Base-by-base conservation (phyloP, 2,888 invertebrate species). In the Euspilapteryx auroguttella region DNA sequence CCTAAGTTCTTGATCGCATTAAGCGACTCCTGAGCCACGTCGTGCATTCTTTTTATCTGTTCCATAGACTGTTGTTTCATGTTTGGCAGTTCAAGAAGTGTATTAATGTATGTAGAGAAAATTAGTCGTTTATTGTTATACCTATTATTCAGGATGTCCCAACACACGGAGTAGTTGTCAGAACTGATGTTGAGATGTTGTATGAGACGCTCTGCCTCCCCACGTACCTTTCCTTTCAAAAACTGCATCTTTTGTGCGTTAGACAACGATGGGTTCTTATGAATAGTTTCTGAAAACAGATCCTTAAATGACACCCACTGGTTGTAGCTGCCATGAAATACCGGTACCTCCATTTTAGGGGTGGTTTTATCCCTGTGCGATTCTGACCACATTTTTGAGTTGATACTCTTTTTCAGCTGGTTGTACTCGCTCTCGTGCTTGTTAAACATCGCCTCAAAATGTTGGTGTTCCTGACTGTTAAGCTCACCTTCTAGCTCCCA, bases 1-100 rank as follows among this genome's bases (percentile, higher is more conserved):
- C 34, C 40, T 4, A 40, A 17, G n/a, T 37, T 37, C 13, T 37
- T 40, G 3, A 42, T 37, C 1, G 36, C 38, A 14, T 44, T 37
- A 2, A 41, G 23, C 14, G 36, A 33, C 25, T 39, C 37, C 3
- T 10, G 14, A 2, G 34, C 27, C 1, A 23, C 26, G 21, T 40
- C 40, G 25, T 41, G 37, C 2, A 40, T 20, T 12, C 21, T 20
- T 25, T 41, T 41, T 8, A 41, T 31, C 1, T 23, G 21, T 8
- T 6, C 10, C 12, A 28, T 3, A 14, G 37, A 32, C 13, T 28
- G 32, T 11, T 38, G 37, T 21, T 38, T 34, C 10, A 30, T 29
- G 1, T n/a, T 25, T 6, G 40, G 37, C 3, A 36, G 12, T n/a
- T 21, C 33, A 14, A 39, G 17, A 4, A 42, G 12, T n/a, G 12